Conservation (phyloP, 2,113 vertebrate species). For the Pelmatolapia mariae region DNA sequence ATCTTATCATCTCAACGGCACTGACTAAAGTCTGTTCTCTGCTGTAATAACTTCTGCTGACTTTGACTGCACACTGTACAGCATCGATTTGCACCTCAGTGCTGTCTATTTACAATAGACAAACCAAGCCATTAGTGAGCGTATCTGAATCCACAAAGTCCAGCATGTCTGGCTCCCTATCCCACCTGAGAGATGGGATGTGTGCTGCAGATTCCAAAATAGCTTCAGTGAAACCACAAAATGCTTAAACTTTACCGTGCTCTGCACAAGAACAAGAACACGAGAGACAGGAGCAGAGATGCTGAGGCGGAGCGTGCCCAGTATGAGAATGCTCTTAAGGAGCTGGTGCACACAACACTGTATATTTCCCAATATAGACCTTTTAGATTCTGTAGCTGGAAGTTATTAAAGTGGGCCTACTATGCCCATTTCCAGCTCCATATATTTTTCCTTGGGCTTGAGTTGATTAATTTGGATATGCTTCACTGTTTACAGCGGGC, state of each 20-base stretch:
- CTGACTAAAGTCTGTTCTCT: background rate
- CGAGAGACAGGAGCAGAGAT: background rate
- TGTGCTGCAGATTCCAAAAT: background rate
- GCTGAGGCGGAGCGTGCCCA: background rate
- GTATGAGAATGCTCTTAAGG: background rate
- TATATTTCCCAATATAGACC: background rate
- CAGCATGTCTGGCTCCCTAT: background rate
- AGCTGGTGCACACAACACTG: background rate
- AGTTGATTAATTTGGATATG: background rate
- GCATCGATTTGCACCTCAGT: background rate
- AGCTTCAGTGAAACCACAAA: background rate
- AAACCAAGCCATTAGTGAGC: background rate
- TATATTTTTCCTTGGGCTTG: rapidly evolving
- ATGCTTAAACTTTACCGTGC: background rate
- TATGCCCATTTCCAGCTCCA: background rate
- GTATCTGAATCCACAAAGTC: background rate
- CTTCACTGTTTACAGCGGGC: too few relatives aligned
- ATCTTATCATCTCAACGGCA: background rate
- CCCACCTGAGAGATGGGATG: background rate
- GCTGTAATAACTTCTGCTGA: background rate
- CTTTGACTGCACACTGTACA: background rate
- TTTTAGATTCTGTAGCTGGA: background rate
- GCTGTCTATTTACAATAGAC: background rate
- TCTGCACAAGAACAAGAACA: background rate
- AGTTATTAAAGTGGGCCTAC: background rate